A percentile compares a stretch with the other conserved stretches of the same genome.
phyloP scores from a whole-genome alignment of 2,888 invertebrate species.

The Ophonus ardosiacus region DNA sequence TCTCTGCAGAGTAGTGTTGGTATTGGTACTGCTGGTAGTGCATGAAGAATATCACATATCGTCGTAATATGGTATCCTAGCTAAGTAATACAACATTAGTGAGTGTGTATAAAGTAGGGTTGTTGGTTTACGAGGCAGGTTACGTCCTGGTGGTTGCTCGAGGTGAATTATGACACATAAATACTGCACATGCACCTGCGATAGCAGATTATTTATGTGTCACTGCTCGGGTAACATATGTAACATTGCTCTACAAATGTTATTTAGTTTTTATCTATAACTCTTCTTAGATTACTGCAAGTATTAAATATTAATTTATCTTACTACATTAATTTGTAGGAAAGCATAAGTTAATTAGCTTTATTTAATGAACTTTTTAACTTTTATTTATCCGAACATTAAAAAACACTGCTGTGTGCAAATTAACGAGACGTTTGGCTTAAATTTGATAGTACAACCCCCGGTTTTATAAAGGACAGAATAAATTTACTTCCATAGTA shows the following conservation, averaged over 20 bases:
- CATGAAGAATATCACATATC: not conserved
- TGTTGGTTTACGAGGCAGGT: not conserved
- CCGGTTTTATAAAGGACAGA: no score
- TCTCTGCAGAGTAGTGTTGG: no score
- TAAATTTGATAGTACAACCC: no score
- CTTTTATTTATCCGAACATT: no score
- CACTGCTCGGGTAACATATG: slow-evolving; percentile 9
- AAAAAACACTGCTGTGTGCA: no score
- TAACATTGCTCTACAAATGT: not conserved
- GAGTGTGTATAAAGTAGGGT: not conserved
- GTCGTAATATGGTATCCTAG: not conserved
- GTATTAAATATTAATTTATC: no score
- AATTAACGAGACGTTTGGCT: no score
- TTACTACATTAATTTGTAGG: no score
- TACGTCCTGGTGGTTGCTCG: slow-evolving; percentile 11
- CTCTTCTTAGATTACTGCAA: not conserved
- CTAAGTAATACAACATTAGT: not conserved
- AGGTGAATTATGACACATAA: slow-evolving; percentile 42
- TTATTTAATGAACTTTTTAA: no score
- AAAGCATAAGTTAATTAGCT: no score
- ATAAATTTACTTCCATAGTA: no score
- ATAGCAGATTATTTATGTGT: slow-evolving; percentile 39
- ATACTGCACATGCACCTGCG: slow-evolving; percentile 47
- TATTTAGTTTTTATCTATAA: not conserved
- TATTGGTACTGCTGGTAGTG: not conserved